These are phyloP conservation scores for Zaprionus inermis DNA, from an alignment of 1,140 invertebrate genomes.

Conservation along the genomic window DNA sequence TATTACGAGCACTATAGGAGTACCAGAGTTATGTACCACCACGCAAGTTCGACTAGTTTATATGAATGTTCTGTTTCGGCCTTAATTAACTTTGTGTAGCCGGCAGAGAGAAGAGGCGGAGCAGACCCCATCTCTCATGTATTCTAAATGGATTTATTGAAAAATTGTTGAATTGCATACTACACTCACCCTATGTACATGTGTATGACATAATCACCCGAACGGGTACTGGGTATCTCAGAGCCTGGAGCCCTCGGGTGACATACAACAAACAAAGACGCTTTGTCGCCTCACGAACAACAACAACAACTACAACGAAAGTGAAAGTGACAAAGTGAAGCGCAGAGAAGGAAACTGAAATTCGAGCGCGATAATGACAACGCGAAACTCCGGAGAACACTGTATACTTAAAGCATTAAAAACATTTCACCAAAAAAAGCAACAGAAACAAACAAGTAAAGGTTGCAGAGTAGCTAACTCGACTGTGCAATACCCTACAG, in stretches of 20 bases:
- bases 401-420: conserved; percentile 76
- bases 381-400: conserved; percentile 45
- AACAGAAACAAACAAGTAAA: conserved; percentile 26
- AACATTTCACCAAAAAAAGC: conserved; percentile 44
- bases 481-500: background rate
- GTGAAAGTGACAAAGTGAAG: conserved; percentile 72
- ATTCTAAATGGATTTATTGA: background rate
- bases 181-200: background rate
- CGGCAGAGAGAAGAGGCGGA: background rate
- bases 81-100: background rate
- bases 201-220: background rate
- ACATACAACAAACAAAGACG: conserved; percentile 46
- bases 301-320: conserved; percentile 40
- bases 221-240: conserved; percentile 31
- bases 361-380: conserved; percentile 69
- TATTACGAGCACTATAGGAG: conserved; percentile 39
- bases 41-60: background rate
- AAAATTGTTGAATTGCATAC: background rate
- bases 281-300: conserved; percentile 37
- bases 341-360: conserved; percentile 60
- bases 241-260: conserved; percentile 34
- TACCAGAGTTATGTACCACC: conserved; percentile 20
- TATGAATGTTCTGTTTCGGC: background rate
- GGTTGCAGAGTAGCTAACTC: conserved; percentile 31
- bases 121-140: background rate